phyloP scores from a whole-genome alignment of 35 echinoderm and acorn worm species.

The Eucidaris tribuloides region DNA sequence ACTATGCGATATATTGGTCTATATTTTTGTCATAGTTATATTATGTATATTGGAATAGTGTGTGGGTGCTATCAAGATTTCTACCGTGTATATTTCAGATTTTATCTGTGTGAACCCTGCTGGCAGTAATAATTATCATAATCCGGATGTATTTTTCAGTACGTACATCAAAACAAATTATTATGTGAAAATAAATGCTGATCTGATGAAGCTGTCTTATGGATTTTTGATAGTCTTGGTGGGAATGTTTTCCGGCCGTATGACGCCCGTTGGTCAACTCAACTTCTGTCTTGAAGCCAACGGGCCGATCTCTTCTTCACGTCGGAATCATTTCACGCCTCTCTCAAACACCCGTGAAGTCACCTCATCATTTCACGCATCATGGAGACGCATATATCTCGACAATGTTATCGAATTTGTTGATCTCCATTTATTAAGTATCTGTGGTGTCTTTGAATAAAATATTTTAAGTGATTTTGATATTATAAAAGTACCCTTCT shows the following conservation, averaged over 20 bases:
- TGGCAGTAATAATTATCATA: too few species aligned
- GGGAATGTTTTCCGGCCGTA: neutral
- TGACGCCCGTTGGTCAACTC: slow-evolving; percentile 44
- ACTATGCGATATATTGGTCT: too few species aligned
- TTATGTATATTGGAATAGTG: too few species aligned
- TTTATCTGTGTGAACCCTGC: too few species aligned
- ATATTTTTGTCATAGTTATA: too few species aligned
- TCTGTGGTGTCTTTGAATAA: neutral
- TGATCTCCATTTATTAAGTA: neutral
- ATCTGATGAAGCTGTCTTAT: neutral
- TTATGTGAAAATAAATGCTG: too few species aligned
- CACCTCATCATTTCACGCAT: too few species aligned
- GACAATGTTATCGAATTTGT: neutral
- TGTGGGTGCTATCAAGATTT: too few species aligned
- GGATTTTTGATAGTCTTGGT: neutral
- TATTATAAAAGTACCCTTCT: neutral
- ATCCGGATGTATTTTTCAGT: too few species aligned
- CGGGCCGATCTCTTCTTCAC: neutral
- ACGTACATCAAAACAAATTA: too few species aligned
- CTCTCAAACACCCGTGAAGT: neutral
- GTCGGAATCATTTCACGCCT: neutral
- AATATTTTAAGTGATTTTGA: neutral
- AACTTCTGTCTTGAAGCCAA: slow-evolving; percentile 28
- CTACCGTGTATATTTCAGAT: too few species aligned
- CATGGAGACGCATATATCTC: neutral